phyloP scores from a whole-genome alignment of 2,888 invertebrate genomes.

The Callosobruchus maculatus region DNA sequence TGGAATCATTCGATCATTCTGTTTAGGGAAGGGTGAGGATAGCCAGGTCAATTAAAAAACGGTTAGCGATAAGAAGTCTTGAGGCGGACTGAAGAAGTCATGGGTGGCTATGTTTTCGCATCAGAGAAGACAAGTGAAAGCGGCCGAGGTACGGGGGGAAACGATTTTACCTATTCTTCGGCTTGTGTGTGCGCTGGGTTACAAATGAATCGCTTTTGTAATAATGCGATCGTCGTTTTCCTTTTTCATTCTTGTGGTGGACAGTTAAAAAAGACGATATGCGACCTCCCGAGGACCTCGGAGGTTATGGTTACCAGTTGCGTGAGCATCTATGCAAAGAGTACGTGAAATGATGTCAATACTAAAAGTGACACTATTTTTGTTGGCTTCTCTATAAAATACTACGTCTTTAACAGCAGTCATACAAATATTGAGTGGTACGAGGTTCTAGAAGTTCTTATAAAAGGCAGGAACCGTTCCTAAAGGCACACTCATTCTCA shows the following conservation, averaged over 20 bases:
- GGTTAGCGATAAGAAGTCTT: not conserved
- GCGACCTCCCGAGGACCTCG: not conserved
- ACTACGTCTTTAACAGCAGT: too few relatives aligned
- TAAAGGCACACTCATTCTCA: too few relatives aligned
- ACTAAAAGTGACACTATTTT: too few relatives aligned
- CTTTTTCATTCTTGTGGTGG: not conserved
- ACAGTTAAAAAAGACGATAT: not conserved
- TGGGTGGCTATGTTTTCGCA: not conserved
- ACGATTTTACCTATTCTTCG: not conserved
- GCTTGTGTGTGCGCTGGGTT: not conserved
- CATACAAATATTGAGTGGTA: too few relatives aligned
- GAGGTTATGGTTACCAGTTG: not conserved
- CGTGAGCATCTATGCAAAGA: not conserved
- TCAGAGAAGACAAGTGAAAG: not conserved
- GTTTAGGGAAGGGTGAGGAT: not conserved
- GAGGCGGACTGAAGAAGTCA: not conserved
- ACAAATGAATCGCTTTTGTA: not conserved
- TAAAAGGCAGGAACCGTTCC: too few relatives aligned
- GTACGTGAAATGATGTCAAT: not conserved
- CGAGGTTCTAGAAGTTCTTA: too few relatives aligned
- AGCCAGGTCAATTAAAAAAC: not conserved
- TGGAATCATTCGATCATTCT: not conserved
- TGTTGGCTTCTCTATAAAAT: too few relatives aligned
- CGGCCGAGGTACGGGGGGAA: not conserved
- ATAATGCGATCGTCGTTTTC: not conserved